Base-by-base conservation (phyloP, 92 coral and sea anemone genomes). In the Epizoanthus fatuus region DNA sequence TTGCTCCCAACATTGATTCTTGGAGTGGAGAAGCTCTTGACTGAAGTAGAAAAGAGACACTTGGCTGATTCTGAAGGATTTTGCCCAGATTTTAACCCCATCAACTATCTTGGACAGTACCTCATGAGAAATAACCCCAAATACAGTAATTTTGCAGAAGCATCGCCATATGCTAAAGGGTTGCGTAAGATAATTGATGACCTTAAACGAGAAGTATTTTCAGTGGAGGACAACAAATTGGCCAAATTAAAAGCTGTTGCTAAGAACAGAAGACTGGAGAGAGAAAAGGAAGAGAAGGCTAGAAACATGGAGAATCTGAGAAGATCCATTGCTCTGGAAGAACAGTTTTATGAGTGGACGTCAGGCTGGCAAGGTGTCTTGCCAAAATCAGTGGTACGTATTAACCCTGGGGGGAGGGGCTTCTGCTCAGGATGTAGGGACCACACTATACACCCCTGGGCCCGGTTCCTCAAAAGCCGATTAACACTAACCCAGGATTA, bases 81-180 rank as follows among this genome's bases (percentile, higher is more conserved):
- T 47, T 91, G 96, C 69, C 92, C 95, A 67, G 84, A 86, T 90
- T 97, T 97, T 58, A 97, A 97, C 71, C 99, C 99, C 42, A 87
- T 97, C 56, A 92, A 97, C 40, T 95, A 89, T 53, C 83, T 97
- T 59, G 99, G 95, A 11, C 99, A 97, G 73, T 91, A 95, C 70
- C 66, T 97, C 12, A 95, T 97, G 99, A 88, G 99, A 35, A 97
- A 97, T 67, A 97, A 97, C 74, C 98, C 97, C 3, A 97, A 83
- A 80, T 97, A 95, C 82, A 93, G 98, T 20, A 95, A 95, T 63
- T 95, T 97, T 77, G 94, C 98, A 0, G 98, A 93, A 20, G 95
- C 99, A 5, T 97, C 99, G 0, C 99, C 99, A 0, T 97, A 97
- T 72, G 95, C 98, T 2, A 95, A 87, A 79, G 99, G 99, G 2